A percentile compares a stretch with the other conserved stretches of the same genome.
phyloP scores from a whole-genome alignment of 37 sponge, comb jelly and placozoan species.

The Geodia barretti region DNA sequence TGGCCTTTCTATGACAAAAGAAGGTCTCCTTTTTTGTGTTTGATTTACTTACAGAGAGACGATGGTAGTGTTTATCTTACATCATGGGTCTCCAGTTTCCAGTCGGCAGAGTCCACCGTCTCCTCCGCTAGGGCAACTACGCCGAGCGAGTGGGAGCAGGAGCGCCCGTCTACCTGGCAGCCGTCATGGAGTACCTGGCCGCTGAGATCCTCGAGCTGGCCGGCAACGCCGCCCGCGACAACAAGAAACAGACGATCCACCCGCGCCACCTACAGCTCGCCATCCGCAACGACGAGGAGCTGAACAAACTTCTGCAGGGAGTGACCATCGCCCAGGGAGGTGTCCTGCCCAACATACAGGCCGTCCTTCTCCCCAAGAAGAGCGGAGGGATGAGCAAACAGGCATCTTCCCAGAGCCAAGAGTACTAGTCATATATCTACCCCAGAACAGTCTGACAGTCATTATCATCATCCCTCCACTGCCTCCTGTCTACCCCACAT shows the following conservation, averaged over 20 bases:
- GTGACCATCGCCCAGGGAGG: conserved; percentile 99
- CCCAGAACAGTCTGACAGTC: too few species aligned
- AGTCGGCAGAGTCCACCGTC: conserved; percentile 97
- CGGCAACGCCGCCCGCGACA: conserved; percentile 98
- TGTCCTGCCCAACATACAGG: conserved; percentile 98
- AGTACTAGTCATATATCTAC: neutral
- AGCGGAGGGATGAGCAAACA: too few species aligned
- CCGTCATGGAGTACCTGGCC: conserved; percentile 97
- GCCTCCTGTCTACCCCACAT: too few species aligned
- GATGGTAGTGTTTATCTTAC: too few species aligned
- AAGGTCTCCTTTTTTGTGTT: too few species aligned
- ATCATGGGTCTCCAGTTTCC: conserved; percentile 99
- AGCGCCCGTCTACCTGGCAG: conserved; percentile 99
- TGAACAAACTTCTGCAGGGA: conserved; percentile 96
- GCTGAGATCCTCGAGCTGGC: conserved; percentile 99
- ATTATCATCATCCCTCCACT: too few species aligned
- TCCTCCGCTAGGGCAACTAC: conserved; percentile 91
- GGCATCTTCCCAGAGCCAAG: neutral
- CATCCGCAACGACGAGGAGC: conserved; percentile 98
- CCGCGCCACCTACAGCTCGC: too few species aligned
- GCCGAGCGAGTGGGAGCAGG: conserved; percentile 95
- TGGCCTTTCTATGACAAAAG: too few species aligned
- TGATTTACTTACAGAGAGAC: too few species aligned
- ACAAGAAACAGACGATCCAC: too few species aligned
- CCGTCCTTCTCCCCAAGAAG: conserved; percentile 98